phyloP scores from a whole-genome alignment of 2,797 vertebrate genomes.

The Thripadectes ignobilis region DNA sequence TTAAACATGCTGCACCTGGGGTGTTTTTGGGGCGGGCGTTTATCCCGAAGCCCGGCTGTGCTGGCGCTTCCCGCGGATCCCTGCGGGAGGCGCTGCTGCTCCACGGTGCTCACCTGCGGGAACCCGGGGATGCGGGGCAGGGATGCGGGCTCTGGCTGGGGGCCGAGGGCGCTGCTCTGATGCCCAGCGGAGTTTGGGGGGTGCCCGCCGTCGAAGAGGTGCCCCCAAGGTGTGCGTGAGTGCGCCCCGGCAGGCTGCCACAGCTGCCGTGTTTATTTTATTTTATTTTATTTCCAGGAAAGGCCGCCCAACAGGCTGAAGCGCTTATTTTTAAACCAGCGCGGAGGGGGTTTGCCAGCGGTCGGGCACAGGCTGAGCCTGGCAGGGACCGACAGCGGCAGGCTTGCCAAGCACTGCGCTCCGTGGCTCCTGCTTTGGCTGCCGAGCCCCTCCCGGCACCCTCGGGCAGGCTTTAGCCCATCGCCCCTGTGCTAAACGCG shows the following conservation, averaged over 20 bases:
- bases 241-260: background rate
- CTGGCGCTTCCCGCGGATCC: background rate
- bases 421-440: background rate
- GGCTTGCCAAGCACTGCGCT: background rate
- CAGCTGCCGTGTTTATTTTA: background rate
- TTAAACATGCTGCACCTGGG: background rate
- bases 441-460: background rate
- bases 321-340: background rate
- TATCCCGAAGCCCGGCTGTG: background rate
- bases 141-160: background rate
- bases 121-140: no score
- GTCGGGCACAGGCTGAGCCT: background rate
- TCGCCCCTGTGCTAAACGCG: fast-evolving
- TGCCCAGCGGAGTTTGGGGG: background rate
- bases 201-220: background rate
- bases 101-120: background rate
- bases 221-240: background rate
- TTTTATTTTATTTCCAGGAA: background rate
- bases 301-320: background rate
- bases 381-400: background rate
- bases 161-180: background rate
- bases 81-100: constrained; percentile 2
- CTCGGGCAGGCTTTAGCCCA: background rate
- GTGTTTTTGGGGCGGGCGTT: fast-evolving
- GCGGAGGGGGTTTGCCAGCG: background rate